Conservation (phyloP, 1,140 invertebrate species). For the Carposina sasakii region DNA sequence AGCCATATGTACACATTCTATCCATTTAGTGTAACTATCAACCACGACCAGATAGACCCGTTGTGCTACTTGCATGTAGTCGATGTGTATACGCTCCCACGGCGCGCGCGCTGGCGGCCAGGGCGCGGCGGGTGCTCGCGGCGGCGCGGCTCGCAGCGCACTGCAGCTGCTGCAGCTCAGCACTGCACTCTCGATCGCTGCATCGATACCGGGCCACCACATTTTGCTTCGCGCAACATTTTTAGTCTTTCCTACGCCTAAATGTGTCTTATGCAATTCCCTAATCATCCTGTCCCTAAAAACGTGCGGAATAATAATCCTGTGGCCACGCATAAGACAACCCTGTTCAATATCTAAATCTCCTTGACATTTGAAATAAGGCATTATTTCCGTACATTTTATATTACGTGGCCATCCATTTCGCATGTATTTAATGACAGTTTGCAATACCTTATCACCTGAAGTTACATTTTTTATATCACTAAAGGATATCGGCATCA, state of each 20-base stretch:
- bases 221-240: slow-evolving; percentile 35
- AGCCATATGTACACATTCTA: neutral
- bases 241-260: slow-evolving; percentile 56
- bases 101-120: slow-evolving; percentile 3
- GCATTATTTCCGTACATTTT: neutral
- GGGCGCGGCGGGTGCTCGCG: slow-evolving; percentile 1
- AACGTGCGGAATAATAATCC: slow-evolving; percentile 39
- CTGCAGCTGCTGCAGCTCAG: neutral
- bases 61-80: slow-evolving; percentile 1
- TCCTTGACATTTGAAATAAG: slow-evolving; percentile 8
- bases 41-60: neutral
- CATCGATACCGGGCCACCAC: neutral
- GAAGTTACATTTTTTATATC: neutral
- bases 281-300: slow-evolving; percentile 31
- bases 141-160: neutral
- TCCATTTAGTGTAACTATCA: neutral
- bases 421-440: neutral
- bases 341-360: slow-evolving; percentile 7
- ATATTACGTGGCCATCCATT: neutral
- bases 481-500: neutral
- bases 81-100: neutral
- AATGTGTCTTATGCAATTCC: slow-evolving; percentile 48
- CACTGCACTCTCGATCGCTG: neutral
- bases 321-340: slow-evolving; percentile 20
- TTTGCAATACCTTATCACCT: neutral